Conservation (phyloP, 2,113 vertebrate genomes). For the Lipotes vexillifer region DNA sequence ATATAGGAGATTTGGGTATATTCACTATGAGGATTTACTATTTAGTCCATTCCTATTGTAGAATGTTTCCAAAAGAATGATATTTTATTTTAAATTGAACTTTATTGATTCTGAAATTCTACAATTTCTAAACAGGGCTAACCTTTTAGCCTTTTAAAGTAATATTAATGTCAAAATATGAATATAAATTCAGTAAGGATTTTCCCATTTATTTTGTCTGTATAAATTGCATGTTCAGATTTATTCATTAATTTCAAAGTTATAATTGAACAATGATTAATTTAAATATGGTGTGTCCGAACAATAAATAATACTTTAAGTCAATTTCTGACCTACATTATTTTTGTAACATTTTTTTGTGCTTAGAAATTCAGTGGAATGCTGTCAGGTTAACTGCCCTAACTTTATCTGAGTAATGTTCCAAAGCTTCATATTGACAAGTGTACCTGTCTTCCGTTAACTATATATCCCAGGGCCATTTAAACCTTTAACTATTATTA, state of each 20-base stretch:
- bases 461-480: slow-evolving; percentile 56
- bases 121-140: slow-evolving; percentile 26
- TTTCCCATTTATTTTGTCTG: background rate
- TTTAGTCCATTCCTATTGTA: background rate
- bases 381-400: slow-evolving; percentile 68
- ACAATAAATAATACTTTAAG: slow-evolving; percentile 38
- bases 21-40: background rate
- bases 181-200: slow-evolving; percentile 57
- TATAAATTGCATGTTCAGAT: slow-evolving; percentile 60
- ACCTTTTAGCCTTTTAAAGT: slow-evolving; percentile 10
- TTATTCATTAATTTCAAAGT: slow-evolving; percentile 60
- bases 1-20: background rate
- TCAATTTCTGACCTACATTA: slow-evolving; percentile 37
- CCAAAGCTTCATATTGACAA: slow-evolving; percentile 61
- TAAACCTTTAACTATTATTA: slow-evolving; percentile 67
- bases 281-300: slow-evolving; percentile 21
- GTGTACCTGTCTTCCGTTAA: slow-evolving; percentile 60
- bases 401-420: slow-evolving; percentile 64
- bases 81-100: background rate
- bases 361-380: slow-evolving; percentile 55
- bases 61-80: background rate
- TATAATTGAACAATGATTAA: slow-evolving; percentile 56
- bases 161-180: slow-evolving; percentile 1
- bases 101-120: slow-evolving; percentile 25
- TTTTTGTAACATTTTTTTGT: slow-evolving; percentile 58